Evolutionary conservation across 2,797 vertebrate species (phyloP).

Genomic region (Anas bahamensis): DNA sequence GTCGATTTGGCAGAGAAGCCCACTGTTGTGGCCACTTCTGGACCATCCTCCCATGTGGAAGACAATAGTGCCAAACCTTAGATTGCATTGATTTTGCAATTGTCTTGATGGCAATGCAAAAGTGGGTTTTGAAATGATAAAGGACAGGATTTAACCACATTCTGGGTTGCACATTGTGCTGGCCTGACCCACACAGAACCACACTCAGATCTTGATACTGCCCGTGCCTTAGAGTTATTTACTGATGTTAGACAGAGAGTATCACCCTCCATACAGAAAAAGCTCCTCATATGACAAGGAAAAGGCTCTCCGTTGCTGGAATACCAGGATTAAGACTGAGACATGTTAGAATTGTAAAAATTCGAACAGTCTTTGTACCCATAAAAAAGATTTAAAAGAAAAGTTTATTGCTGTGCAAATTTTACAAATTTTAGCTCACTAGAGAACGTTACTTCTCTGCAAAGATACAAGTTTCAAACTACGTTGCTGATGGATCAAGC

Average conservation of each 20-base stretch:
- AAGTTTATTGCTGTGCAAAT: neutral
- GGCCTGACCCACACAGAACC: neutral
- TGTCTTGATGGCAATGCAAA: neutral
- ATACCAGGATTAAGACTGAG: neutral
- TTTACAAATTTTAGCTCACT: neutral
- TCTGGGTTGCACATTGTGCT: neutral
- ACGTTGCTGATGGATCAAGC: neutral
- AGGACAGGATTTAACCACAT: neutral
- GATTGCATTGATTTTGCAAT: neutral
- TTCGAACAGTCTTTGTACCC: neutral
- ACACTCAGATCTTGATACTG: neutral
- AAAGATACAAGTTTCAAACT: neutral
- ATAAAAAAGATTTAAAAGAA: neutral
- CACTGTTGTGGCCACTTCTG: neutral
- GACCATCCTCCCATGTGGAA: neutral
- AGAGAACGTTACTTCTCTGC: neutral
- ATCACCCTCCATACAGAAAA: neutral
- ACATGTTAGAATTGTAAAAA: neutral
- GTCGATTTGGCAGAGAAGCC: neutral
- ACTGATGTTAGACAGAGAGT: neutral
- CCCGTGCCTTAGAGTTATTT: rapidly evolving
- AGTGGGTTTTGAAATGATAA: neutral
- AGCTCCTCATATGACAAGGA: neutral
- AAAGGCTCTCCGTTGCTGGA: neutral
- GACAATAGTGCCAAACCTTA: neutral